phyloP scores from a whole-genome alignment of 1,140 invertebrate genomes.

The Neodiprion virginianus region DNA sequence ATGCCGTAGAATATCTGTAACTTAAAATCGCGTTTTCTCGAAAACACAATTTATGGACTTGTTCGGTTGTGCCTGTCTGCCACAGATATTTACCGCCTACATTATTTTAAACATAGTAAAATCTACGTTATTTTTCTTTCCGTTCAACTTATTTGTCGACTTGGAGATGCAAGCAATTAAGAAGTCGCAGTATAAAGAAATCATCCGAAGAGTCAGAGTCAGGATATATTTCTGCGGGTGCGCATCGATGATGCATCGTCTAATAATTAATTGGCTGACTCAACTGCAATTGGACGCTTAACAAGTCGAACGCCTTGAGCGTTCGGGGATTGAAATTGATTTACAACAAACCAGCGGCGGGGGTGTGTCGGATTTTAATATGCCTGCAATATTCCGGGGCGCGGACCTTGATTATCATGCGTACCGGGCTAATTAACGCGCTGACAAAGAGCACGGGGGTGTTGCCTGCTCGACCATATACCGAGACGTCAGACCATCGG shows the following conservation, averaged over 20 bases:
- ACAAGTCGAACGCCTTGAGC: not conserved
- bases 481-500: not conserved
- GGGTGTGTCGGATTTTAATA: not conserved
- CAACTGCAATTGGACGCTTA: not conserved
- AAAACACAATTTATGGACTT: no score
- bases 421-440: not conserved
- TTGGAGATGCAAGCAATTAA: no score
- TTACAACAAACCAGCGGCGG: not conserved
- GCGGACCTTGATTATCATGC: not conserved
- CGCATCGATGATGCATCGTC: not conserved
- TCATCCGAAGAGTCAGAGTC: no score
- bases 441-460: not conserved
- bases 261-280: slow-evolving; percentile 1
- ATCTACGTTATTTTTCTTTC: no score
- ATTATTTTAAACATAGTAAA: no score
- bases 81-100: no score
- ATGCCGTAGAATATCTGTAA: no score
- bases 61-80: no score
- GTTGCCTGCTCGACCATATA: not conserved
- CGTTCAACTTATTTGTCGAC: no score
- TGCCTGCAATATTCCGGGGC: not conserved
- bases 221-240: not conserved
- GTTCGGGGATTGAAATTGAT: not conserved
- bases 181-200: no score
- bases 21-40: no score